Evolutionary conservation across 2,797 vertebrate genomes (phyloP).

Genomic region (Borostomias antarcticus): DNA sequence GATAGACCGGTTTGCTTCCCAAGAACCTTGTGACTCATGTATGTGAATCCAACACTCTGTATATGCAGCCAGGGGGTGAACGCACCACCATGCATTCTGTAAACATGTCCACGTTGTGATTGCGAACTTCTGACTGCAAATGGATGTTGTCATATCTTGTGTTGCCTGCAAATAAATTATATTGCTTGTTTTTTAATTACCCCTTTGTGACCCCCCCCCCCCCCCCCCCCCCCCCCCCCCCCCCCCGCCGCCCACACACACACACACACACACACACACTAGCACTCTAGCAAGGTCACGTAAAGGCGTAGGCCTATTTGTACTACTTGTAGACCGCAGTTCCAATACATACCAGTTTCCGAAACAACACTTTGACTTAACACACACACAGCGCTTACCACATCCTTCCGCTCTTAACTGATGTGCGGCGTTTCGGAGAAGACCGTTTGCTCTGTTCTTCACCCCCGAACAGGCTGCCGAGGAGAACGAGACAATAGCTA

Average conservation of each 20-base stretch:
- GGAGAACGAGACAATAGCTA: too few species aligned
- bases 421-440: too few species aligned
- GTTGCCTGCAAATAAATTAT: not conserved
- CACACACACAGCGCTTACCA: constrained; percentile 18
- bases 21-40: too few species aligned
- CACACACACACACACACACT: not conserved
- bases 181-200: not conserved
- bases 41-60: too few species aligned
- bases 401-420: constrained; percentile 49
- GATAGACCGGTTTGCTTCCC: too few species aligned
- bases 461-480: too few species aligned
- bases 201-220: not conserved
- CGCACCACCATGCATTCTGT: not conserved
- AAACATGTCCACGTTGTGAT: not conserved
- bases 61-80: too few species aligned
- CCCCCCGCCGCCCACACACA: not conserved
- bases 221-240: too few species aligned
- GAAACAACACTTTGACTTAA: not conserved
- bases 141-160: not conserved
- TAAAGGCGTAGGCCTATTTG: too few species aligned
- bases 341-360: not conserved
- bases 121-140: not conserved
- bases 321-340: not conserved
- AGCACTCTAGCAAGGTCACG: not conserved
- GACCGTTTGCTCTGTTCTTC: too few species aligned